phyloP scores from a whole-genome alignment of 1,140 invertebrate genomes.

The Chymomyza costata region DNA sequence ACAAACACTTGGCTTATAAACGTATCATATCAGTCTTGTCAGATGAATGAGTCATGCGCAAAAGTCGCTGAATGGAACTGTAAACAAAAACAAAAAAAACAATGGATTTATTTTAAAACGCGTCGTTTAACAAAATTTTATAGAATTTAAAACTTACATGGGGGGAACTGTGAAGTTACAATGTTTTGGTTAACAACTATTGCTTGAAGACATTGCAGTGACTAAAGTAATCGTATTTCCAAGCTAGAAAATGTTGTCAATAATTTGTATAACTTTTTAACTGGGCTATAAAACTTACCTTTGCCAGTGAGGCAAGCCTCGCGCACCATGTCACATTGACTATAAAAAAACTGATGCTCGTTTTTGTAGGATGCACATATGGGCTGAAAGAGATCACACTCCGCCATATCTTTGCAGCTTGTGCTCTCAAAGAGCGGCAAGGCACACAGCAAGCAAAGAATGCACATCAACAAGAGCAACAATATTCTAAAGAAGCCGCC shows the following conservation, averaged over 20 bases:
- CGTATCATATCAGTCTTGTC: conserved; percentile 28
- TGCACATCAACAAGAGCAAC: conserved; percentile 21
- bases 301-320: conserved; percentile 65
- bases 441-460: conserved; percentile 24
- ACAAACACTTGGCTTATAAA: conserved; percentile 14
- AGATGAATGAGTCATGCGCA: no score
- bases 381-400: conserved; percentile 57
- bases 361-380: conserved; percentile 47
- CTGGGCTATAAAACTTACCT: conserved; percentile 28
- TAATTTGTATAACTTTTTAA: not conserved
- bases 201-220: conserved; percentile 62
- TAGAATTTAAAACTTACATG: no score
- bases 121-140: no score
- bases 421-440: conserved; percentile 33
- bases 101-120: no score
- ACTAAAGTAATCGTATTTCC: conserved; percentile 56
- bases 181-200: conserved; percentile 8
- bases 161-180: no score
- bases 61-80: no score
- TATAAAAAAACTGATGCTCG: conserved; percentile 71
- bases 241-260: conserved; percentile 38
- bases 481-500: conserved; percentile 20
- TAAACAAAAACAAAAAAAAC: no score
- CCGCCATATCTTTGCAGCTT: conserved; percentile 35
- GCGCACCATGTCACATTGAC: conserved; percentile 66